Percentiles rank a stretch among this genome's conserved stretches.
Conservation (phyloP, 2,113 vertebrate genomes). For the Callopanchax toddi region DNA sequence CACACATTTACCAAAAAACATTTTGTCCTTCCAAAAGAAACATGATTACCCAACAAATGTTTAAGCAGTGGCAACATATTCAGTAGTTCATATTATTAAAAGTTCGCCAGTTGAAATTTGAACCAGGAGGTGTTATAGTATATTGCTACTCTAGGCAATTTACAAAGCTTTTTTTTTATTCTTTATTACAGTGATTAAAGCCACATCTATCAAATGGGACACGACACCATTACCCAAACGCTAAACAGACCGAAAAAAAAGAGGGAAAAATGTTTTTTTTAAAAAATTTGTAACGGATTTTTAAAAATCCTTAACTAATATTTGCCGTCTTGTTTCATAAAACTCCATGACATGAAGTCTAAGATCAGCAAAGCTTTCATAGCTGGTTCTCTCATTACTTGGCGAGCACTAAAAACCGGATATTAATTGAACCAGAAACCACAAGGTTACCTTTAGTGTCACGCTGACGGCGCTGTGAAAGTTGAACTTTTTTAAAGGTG, state of each 20-base stretch:
- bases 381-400: constrained; percentile 73
- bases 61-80: constrained; percentile 89
- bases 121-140: constrained; percentile 90
- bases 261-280: constrained; percentile 38
- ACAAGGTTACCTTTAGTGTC: constrained; percentile 78
- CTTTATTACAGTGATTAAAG: constrained; percentile 91
- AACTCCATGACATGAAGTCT: constrained; percentile 68
- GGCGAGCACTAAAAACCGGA: constrained; percentile 66
- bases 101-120: constrained; percentile 90
- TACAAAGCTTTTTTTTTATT: constrained; percentile 85
- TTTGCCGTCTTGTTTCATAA: constrained; percentile 64
- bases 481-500: constrained; percentile 49
- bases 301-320: constrained; percentile 27
- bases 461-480: constrained; percentile 62
- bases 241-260: constrained; percentile 73
- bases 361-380: constrained; percentile 71
- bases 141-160: constrained; percentile 98
- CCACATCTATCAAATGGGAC: constrained; percentile 93
- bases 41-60: constrained; percentile 86
- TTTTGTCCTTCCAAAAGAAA: constrained; percentile 88
- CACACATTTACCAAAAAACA: constrained; percentile 66
- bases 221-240: constrained; percentile 94
- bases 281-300: constrained; percentile 57
- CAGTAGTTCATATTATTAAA: constrained; percentile 89
- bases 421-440: constrained; percentile 78